Evolutionary conservation across 2,113 vertebrate species (phyloP).

Genomic region (Ailurus styani): DNA sequence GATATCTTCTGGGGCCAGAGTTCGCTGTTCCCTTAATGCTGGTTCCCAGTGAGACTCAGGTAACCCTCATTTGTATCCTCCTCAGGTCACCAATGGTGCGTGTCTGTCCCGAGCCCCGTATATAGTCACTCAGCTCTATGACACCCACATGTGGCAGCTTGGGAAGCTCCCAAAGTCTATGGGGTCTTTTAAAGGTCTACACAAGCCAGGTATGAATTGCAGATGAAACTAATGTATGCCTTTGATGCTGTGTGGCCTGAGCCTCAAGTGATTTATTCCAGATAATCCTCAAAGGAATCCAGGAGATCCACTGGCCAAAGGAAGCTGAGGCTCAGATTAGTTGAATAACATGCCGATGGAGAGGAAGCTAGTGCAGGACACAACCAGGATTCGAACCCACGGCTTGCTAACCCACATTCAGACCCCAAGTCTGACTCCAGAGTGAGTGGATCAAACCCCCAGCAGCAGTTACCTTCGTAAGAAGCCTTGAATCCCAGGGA

Average conservation of each 20-base stretch:
- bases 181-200: background rate
- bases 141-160: background rate
- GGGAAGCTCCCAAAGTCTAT: background rate
- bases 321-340: background rate
- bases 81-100: background rate
- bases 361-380: background rate
- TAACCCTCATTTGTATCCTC: background rate
- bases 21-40: background rate
- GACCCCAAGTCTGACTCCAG: background rate
- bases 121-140: background rate
- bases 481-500: conserved; percentile 96
- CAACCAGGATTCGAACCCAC: background rate
- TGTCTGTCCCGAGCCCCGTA: background rate
- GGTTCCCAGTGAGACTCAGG: background rate
- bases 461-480: conserved; percentile 88
- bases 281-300: background rate
- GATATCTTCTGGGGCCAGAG: background rate
- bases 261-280: background rate
- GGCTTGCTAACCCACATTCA: background rate
- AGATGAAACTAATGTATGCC: background rate
- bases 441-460: fast-evolving
- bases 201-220: background rate
- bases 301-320: background rate
- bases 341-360: background rate
- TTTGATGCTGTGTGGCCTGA: background rate